Conservation (phyloP, 2,113 vertebrate species). For the Phylloscopus trochiloides region DNA sequence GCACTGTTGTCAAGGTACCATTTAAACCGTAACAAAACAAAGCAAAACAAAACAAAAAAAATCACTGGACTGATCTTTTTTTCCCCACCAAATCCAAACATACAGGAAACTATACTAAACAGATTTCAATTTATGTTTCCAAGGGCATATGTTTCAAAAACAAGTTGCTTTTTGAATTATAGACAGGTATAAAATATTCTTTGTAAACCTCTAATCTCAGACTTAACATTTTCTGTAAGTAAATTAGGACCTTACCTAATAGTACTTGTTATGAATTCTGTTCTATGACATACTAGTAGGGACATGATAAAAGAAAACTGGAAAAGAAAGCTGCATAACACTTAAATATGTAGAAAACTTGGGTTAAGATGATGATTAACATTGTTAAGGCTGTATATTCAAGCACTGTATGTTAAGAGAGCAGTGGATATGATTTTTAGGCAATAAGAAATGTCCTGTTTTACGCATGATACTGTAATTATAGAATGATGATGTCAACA, state of each 20-base stretch:
- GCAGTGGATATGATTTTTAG: slow-evolving; percentile 80
- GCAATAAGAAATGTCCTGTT: slow-evolving; percentile 83
- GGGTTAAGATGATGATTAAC: slow-evolving; percentile 74
- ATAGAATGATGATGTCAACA: slow-evolving; percentile 75
- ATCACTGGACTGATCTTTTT: slow-evolving; percentile 32
- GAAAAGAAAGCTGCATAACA: slow-evolving; percentile 52
- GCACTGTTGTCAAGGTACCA: slow-evolving; percentile 67
- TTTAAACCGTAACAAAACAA: slow-evolving; percentile 37
- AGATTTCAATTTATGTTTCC: slow-evolving; percentile 45
- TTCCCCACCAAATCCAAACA: slow-evolving; percentile 53
- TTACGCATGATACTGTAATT: slow-evolving; percentile 78
- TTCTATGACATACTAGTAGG: slow-evolving; percentile 65
- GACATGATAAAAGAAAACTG: slow-evolving; percentile 72
- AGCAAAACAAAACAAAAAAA: neutral
- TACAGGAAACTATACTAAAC: slow-evolving; percentile 60
- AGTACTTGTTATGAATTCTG: slow-evolving; percentile 56
- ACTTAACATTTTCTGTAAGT: slow-evolving; percentile 63
- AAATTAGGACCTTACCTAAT: slow-evolving; percentile 62
- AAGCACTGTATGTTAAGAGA: slow-evolving; percentile 91
- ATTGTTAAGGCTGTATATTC: slow-evolving; percentile 92
- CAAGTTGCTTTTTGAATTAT: slow-evolving; percentile 60
- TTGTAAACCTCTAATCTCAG: slow-evolving; percentile 73
- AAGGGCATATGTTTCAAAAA: slow-evolving; percentile 61
- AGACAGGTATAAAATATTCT: slow-evolving; percentile 74
- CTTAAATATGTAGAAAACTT: slow-evolving; percentile 73